Conservation (phyloP, 2,113 vertebrate species). For the Stegostoma tigrinum region DNA sequence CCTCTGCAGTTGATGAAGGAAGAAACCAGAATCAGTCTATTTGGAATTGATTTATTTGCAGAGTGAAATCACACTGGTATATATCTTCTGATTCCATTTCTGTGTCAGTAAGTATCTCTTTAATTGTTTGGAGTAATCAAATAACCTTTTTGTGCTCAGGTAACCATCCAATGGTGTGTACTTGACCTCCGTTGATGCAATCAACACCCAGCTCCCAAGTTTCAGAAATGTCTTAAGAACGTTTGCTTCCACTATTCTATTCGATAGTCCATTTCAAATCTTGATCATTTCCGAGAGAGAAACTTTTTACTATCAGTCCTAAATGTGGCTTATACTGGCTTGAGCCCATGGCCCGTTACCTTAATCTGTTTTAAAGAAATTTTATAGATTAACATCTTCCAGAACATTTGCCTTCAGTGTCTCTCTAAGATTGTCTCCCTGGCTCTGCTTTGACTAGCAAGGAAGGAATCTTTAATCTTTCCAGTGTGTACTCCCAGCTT, state of each 20-base stretch:
- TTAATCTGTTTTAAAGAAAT: neutral
- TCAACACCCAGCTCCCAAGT: too few relatives aligned
- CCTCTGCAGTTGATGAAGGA: too few relatives aligned
- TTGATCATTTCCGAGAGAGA: neutral
- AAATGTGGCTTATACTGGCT: neutral
- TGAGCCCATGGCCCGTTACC: neutral
- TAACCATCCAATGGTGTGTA: too few relatives aligned
- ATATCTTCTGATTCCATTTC: too few relatives aligned
- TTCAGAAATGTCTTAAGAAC: neutral
- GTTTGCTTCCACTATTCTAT: neutral
- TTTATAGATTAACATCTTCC: neutral
- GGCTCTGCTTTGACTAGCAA: too few relatives aligned
- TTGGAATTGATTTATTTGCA: too few relatives aligned
- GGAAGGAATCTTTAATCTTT: neutral
- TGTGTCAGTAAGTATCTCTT: too few relatives aligned
- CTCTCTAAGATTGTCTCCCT: neutral
- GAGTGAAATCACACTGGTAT: too few relatives aligned
- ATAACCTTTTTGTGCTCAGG: too few relatives aligned
- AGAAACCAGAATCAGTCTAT: too few relatives aligned
- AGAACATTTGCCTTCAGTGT: neutral
- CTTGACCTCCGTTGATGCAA: too few relatives aligned
- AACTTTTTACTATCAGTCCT: neutral
- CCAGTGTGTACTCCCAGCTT: neutral
- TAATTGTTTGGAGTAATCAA: too few relatives aligned
- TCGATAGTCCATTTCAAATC: neutral